These are phyloP conservation scores for Pungitius pungitius DNA, from an alignment of 2,113 vertebrate species.

Conservation along the genomic window DNA sequence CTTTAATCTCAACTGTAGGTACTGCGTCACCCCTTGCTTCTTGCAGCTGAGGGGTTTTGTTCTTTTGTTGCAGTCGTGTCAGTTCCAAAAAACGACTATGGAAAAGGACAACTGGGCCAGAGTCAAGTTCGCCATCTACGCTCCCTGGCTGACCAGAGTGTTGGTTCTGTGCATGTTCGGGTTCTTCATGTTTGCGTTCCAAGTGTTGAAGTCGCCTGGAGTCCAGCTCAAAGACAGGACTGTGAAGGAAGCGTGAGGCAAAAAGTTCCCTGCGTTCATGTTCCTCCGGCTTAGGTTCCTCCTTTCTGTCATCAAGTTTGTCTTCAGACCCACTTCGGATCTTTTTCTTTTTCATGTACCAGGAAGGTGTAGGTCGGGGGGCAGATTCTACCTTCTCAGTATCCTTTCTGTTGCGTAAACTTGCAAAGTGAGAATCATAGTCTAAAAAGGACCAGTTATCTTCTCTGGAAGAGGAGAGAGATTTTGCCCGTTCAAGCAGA, in stretches of 20 bases:
- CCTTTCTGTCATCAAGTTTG: conserved; percentile 94
- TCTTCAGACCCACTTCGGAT: conserved; percentile 93
- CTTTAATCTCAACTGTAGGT: conserved; percentile 61
- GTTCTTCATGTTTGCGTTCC: conserved; percentile 91
- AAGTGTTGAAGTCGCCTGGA: conserved; percentile 94
- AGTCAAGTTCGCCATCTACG: conserved; percentile 82
- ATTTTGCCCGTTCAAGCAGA: conserved; percentile 96
- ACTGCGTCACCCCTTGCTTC: conserved; percentile 77
- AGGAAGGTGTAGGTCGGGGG: conserved; percentile 93
- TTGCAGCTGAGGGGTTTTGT: conserved; percentile 85
- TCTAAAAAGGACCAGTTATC: conserved; percentile 99
- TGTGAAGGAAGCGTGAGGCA: conserved; percentile 96
- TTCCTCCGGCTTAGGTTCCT: conserved; percentile 94
- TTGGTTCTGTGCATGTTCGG: conserved; percentile 82
- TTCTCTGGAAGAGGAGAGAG: conserved; percentile 94
- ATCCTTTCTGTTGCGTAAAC: conserved; percentile 93
- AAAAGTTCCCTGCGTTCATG: conserved; percentile 94
- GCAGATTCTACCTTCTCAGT: conserved; percentile 95
- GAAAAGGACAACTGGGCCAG: conserved; percentile 92
- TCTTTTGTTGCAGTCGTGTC: conserved; percentile 87
- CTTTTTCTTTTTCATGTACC: conserved; percentile 99
- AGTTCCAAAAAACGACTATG: conserved; percentile 94
- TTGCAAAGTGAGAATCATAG: conserved; percentile 92
- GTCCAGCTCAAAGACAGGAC: conserved; percentile 97
- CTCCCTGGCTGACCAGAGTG: conserved; percentile 81